Conservation (phyloP, 2,888 invertebrate species). For the Morinoia aosen region DNA sequence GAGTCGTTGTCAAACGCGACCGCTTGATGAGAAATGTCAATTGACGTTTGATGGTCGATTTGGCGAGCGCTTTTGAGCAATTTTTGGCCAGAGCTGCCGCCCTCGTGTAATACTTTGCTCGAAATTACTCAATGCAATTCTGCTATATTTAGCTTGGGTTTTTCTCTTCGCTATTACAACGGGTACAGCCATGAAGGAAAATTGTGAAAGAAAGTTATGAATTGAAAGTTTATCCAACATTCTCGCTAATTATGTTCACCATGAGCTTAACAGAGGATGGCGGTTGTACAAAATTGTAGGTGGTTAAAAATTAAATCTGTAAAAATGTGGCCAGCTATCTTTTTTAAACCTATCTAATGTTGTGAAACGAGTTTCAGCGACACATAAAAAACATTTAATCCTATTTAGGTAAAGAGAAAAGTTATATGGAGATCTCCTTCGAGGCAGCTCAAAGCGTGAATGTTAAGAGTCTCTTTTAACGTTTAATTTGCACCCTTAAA, state of each 20-base stretch:
- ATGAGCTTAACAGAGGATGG: neutral
- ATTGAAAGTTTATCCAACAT: neutral
- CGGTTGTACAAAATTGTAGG: neutral
- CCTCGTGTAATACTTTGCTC: neutral
- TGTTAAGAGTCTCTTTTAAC: no score
- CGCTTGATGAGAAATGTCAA: conserved; percentile 48
- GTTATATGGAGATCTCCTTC: no score
- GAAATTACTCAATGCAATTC: neutral
- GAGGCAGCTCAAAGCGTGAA: no score
- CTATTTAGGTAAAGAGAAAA: no score
- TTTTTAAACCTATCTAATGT: no score
- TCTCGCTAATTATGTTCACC: neutral
- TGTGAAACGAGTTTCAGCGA: no score
- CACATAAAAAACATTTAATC: no score
- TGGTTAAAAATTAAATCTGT: neutral
- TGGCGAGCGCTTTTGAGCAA: neutral
- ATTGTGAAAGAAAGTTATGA: neutral
- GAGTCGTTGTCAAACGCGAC: conserved; percentile 7
- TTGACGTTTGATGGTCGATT: conserved; percentile 39
- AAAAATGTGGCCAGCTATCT: no score
- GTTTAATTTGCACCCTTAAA: no score
- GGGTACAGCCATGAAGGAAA: neutral
- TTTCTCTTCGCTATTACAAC: neutral
- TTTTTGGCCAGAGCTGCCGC: neutral
- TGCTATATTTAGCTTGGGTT: neutral